Conservation (phyloP, 2,113 vertebrate species). For the Epinephelus fuscoguttatus region DNA sequence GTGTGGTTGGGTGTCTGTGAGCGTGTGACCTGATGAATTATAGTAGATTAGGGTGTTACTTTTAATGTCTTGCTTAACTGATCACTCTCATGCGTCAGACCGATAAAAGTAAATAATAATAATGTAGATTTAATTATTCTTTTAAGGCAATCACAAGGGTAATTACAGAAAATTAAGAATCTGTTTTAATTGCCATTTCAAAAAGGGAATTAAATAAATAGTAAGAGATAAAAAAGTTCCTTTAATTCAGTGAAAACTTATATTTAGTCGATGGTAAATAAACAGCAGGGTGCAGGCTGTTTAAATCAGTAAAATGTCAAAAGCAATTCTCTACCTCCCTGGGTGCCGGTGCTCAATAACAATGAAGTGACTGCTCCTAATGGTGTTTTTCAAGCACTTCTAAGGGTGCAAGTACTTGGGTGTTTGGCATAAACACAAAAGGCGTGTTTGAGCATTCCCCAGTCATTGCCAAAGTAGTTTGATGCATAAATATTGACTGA, state of each 20-base stretch:
- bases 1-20: conserved; percentile 32
- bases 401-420: not conserved
- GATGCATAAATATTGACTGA: conserved; percentile 3
- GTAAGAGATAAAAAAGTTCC: not conserved
- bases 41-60: conserved; percentile 1
- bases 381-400: not conserved
- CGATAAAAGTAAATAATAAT: not conserved
- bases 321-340: conserved; percentile 6
- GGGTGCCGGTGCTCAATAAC: conserved; percentile 34
- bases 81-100: not conserved
- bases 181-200: not conserved
- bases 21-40: conserved; percentile 3
- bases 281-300: conserved; percentile 6
- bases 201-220: not conserved
- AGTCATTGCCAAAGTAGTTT: conserved; percentile 15
- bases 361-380: conserved; percentile 35
- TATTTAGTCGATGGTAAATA: conserved; percentile 31
- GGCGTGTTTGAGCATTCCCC: conserved; percentile 1
- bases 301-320: conserved; percentile 40
- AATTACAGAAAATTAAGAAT: not conserved
- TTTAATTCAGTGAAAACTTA: not conserved
- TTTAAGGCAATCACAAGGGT: not conserved
- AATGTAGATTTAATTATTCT: not conserved
- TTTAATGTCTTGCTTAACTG: not conserved
- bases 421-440: conserved; percentile 32